Percentiles rank a stretch among this genome's conserved stretches.
Evolutionary conservation across 2,113 vertebrate genomes (phyloP).

Genomic region (Perca schrenkii): DNA sequence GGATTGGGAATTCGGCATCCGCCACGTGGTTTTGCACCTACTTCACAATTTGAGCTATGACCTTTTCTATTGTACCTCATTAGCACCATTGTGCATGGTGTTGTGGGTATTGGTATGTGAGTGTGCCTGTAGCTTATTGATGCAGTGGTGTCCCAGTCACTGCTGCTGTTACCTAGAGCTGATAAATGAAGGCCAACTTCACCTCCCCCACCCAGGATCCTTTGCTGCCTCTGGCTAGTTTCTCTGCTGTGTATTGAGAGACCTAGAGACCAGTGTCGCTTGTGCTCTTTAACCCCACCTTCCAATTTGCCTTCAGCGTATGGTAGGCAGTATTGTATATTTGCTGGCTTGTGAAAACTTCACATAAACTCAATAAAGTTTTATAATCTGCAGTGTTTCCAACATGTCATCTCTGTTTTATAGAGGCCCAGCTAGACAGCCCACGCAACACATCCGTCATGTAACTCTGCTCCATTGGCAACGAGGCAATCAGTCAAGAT

Average conservation of each 20-base stretch:
- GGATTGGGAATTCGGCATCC: slow-evolving; percentile 33
- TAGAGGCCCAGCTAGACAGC: slow-evolving; percentile 20
- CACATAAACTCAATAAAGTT: slow-evolving; percentile 17
- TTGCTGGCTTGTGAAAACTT: slow-evolving; percentile 3
- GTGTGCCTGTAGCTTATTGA: slow-evolving; percentile 62
- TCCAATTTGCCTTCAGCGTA: slow-evolving; percentile 42
- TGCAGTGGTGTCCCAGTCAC: slow-evolving; percentile 58
- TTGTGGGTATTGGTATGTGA: slow-evolving; percentile 24
- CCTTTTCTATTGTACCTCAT: slow-evolving; percentile 76
- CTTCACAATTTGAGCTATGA: slow-evolving; percentile 47
- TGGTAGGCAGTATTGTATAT: slow-evolving; percentile 19
- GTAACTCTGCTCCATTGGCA: slow-evolving; percentile 51
- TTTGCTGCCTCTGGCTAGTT: slow-evolving; percentile 54
- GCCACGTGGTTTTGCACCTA: slow-evolving; percentile 34
- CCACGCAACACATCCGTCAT: slow-evolving; percentile 61
- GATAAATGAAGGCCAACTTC: slow-evolving; percentile 69
- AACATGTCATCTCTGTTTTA: slow-evolving; percentile 31
- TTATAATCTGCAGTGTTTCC: slow-evolving; percentile 30
- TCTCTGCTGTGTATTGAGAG: slow-evolving; percentile 56
- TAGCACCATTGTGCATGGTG: slow-evolving; percentile 45
- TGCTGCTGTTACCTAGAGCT: slow-evolving; percentile 59
- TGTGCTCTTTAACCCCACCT: slow-evolving; percentile 54
- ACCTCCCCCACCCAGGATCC: slow-evolving; percentile 39
- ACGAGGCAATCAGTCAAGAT: slow-evolving; percentile 72
- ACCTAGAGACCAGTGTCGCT: slow-evolving; percentile 40